Evolutionary conservation across 2,797 vertebrate genomes (phyloP).

Genomic region (Typhlichthys eigenmanni): DNA sequence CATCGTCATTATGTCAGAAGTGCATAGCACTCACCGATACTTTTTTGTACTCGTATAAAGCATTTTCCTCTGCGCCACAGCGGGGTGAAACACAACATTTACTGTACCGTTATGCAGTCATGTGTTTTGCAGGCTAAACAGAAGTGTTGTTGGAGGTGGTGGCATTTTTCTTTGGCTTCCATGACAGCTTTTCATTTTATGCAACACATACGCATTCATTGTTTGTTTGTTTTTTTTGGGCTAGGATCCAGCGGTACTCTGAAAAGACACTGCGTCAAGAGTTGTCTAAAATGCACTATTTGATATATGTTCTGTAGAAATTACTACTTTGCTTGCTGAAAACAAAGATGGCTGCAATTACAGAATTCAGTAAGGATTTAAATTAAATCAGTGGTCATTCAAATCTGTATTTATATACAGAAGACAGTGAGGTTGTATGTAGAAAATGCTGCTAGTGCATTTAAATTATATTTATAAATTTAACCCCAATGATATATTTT

Average conservation of each 20-base stretch:
- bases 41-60: constrained; percentile 59
- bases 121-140: constrained; percentile 42
- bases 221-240: constrained; percentile 30
- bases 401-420: too few species aligned
- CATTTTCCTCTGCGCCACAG: constrained; percentile 36
- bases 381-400: too few species aligned
- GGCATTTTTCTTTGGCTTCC: constrained; percentile 23
- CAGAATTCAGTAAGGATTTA: background rate
- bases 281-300: constrained; percentile 14
- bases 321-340: background rate
- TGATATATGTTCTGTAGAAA: background rate
- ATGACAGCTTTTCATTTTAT: constrained; percentile 12
- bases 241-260: constrained; percentile 27
- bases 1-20: constrained; percentile 54
- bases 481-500: too few species aligned
- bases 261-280: constrained; percentile 27
- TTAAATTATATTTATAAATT: too few species aligned
- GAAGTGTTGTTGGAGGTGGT: constrained; percentile 12
- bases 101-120: constrained; percentile 49
- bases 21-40: constrained; percentile 50
- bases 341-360: background rate
- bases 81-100: constrained; percentile 43
- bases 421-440: too few species aligned
- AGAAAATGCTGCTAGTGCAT: too few species aligned
- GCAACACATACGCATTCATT: constrained; percentile 13